A percentile compares a stretch with the other conserved stretches of the same genome.
phyloP scores from a whole-genome alignment of 2,797 vertebrate species.

The Cyclopterus lumpus region DNA sequence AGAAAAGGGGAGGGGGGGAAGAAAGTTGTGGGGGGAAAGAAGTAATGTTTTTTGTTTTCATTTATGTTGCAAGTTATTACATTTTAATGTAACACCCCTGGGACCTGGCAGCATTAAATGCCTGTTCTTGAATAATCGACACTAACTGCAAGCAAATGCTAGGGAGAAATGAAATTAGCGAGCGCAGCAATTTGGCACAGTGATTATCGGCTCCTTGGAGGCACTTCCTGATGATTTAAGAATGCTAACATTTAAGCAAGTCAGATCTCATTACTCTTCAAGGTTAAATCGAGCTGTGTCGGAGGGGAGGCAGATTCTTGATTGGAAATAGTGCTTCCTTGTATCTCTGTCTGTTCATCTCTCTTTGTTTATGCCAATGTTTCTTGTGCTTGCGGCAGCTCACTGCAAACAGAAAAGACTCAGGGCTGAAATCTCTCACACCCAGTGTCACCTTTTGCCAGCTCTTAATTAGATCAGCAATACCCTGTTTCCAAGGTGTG shows the following conservation, averaged over 20 bases:
- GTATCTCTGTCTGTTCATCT: slow-evolving; percentile 63
- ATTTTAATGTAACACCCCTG: slow-evolving; percentile 86
- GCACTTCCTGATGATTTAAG: slow-evolving; percentile 87
- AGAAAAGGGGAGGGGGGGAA: slow-evolving; percentile 49
- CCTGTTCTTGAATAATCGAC: slow-evolving; percentile 90
- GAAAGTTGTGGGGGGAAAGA: slow-evolving; percentile 56
- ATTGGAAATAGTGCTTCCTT: slow-evolving; percentile 76
- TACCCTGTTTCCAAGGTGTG: slow-evolving; percentile 57
- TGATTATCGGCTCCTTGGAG: slow-evolving; percentile 87
- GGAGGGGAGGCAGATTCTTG: slow-evolving; percentile 74
- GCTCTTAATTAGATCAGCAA: slow-evolving; percentile 78
- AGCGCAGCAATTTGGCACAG: slow-evolving; percentile 85
- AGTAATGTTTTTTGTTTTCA: slow-evolving; percentile 87
- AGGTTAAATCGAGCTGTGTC: slow-evolving; percentile 85
- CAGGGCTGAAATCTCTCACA: slow-evolving; percentile 65
- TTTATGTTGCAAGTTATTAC: slow-evolving; percentile 88
- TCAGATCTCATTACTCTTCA: slow-evolving; percentile 89
- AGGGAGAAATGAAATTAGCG: slow-evolving; percentile 88
- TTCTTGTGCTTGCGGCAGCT: slow-evolving; percentile 48
- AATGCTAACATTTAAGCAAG: slow-evolving; percentile 88
- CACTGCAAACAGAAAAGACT: slow-evolving; percentile 41
- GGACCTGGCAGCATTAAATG: slow-evolving; percentile 87
- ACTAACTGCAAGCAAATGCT: slow-evolving; percentile 87
- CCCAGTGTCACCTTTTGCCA: slow-evolving; percentile 64
- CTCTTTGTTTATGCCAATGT: slow-evolving; percentile 62